Percentiles rank a stretch among this genome's conserved stretches.
Conservation (phyloP, 2,888 invertebrate genomes). For the Cantharis rufa region DNA sequence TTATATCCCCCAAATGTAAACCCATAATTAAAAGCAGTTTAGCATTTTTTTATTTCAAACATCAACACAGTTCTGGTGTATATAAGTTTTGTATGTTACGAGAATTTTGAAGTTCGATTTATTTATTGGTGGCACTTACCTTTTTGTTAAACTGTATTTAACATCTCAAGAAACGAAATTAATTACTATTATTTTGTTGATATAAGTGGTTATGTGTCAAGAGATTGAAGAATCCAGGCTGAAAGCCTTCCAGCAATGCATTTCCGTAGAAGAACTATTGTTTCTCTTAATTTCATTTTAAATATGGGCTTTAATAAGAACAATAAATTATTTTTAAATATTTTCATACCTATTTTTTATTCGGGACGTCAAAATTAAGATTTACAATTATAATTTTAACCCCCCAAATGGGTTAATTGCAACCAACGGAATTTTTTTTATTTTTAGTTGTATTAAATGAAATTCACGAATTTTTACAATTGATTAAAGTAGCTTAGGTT, state of each 20-base stretch:
- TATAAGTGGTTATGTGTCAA: constrained; percentile 45
- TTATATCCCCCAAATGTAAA: constrained; percentile 31
- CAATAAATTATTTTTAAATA: background rate
- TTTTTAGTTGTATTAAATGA: background rate
- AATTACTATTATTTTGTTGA: constrained; percentile 53
- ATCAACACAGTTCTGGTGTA: background rate
- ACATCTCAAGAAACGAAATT: constrained; percentile 52
- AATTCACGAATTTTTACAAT: background rate
- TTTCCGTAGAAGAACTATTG: constrained; percentile 34
- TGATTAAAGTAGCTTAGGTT: background rate
- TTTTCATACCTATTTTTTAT: background rate
- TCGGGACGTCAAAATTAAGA: background rate
- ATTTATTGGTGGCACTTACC: constrained; percentile 54
- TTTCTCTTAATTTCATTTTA: constrained; percentile 44
- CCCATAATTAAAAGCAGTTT: constrained; percentile 37
- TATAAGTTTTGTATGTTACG: constrained; percentile 6
- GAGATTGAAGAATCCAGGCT: constrained; percentile 39
- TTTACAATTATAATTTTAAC: background rate
- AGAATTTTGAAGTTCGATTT: constrained; percentile 37
- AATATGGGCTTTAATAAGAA: constrained; percentile 32
- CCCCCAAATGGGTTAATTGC: background rate
- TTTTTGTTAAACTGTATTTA: constrained; percentile 51
- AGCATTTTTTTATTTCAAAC: constrained; percentile 16
- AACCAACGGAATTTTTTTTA: background rate
- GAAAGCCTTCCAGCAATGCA: constrained; percentile 32